Base-by-base conservation (phyloP, 2,113 vertebrate species). In the Aptenodytes forsteri region DNA sequence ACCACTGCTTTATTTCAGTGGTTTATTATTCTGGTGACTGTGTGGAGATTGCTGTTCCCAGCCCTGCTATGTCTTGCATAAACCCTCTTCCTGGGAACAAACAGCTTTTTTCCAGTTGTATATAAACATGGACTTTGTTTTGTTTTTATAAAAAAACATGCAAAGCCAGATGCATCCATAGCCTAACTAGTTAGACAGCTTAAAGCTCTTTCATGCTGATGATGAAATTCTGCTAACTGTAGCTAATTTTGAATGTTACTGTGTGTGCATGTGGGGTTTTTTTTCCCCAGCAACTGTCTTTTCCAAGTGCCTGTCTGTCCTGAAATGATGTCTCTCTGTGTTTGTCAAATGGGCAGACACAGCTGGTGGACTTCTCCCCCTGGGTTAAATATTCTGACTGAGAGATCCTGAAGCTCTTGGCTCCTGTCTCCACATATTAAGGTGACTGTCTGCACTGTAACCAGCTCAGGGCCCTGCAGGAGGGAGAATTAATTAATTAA, bases 301-400 rank as follows among this genome's bases (percentile, higher is more conserved):
- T 86, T 19, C 62, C 4, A 3, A 25, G 62, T 6, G 56, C 71
- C 73, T 20, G 47, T 36, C 55, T 46, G n/a, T 22, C 55, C 91
- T 25, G 82, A 27, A 55, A 4, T 9, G 65, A 32, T 76, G 93
- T 86, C 94, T 50, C 38, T 16, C 23, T 1, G 22, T 10, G 10
- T 92, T 89, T 93, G 77, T 77, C 90, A 56, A 18, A 0, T 0
- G 61, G 76, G 40, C 46, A 15, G 49, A 30, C 79, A 23, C 97
- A 96, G 97, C 97, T 83, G 96, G 77, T 97, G 93, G 69, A 66
- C 46, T 94, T 93, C 91, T 96, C 78, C 77, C 97, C 5, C 0
- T 2, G 46, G 94, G 69, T 76, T 55, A 54, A 67, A 72, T 9
- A 34, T 44, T 27, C 69, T 16, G 80, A 81, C 17, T 13, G 93